A percentile compares a stretch with the other conserved stretches of the same genome.
Evolutionary conservation across 1,140 invertebrate genomes (phyloP).

Genomic region (Planococcus citri): DNA sequence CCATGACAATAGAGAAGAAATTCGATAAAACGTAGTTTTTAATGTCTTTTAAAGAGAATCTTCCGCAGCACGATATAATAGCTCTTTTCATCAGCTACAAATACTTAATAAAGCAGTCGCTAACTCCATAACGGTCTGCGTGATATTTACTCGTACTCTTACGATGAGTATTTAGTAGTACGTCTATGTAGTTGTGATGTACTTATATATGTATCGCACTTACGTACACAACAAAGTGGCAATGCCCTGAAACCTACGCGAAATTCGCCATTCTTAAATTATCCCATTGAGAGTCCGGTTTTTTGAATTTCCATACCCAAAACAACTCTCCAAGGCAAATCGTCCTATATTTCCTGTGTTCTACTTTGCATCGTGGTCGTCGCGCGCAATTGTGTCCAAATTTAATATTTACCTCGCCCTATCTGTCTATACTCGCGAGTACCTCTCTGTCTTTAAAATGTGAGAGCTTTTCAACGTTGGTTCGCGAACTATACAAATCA

Average conservation of each 20-base stretch:
- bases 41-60: not conserved
- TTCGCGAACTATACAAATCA: too few species aligned
- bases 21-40: not conserved
- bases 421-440: too few species aligned
- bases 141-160: too few species aligned
- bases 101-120: not conserved
- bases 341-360: too few species aligned
- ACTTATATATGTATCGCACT: too few species aligned
- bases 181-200: too few species aligned
- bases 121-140: not conserved
- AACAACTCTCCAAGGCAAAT: not conserved
- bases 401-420: too few species aligned
- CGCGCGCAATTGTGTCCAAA: too few species aligned
- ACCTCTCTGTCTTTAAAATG: too few species aligned
- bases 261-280: not conserved
- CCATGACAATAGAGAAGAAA: not conserved
- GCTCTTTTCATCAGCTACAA: not conserved
- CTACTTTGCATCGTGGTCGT: not conserved
- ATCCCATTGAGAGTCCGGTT: not conserved
- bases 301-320: not conserved
- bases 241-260: not conserved
- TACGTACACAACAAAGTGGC: not conserved
- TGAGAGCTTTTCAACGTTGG: too few species aligned
- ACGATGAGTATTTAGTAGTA: too few species aligned
- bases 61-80: not conserved